Evolutionary conservation across 2,888 invertebrate species (phyloP), one percentile per base, ranked within the genome.

Genomic region (Pantelozetes paolii): DNA sequence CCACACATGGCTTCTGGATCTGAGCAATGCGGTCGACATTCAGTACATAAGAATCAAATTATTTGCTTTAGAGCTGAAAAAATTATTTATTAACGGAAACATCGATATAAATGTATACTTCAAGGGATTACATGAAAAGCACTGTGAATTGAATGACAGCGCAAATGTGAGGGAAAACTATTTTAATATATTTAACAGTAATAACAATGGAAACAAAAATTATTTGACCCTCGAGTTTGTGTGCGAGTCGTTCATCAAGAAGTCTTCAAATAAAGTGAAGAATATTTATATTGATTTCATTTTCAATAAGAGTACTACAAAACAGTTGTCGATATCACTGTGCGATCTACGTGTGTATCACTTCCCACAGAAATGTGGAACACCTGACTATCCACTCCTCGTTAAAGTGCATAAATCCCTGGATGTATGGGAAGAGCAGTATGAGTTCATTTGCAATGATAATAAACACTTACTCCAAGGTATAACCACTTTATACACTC

Each of bases 391-490:
- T 23, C 69, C 69, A 0, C 13, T 69, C 2, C 23, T 15, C 1
- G 23, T 20, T 2, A 42, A 69, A 23, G 45, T 69, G 13, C 40
- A 26, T 20, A n/a, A n/a, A 20, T 18, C 2, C 36, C 64, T 0
- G 3, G 15, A 2, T 18, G 6, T 5, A 2, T 30, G 13, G 28
- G 28, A 3, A 6, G 36, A 36, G 45, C 69, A 69, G 18, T 45
- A 45, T 8, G 69, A 69, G 45, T 45, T 6, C 26, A 11, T 45
- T 9, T 69, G 69, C 28, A 69, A 42, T 5, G 69, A 69, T 36
- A 69, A 42, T 13, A 45, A 69, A 2, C 69, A 69, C 20, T 20
- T 26, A 18, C 45, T 69, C n/a, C 45, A 69, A 69, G 69, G 69
- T 69, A 26, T 26, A 45, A 6, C 11, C 36, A 42, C 20, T 26